phyloP scores from a whole-genome alignment of 2,797 vertebrate genomes.

The Xenops minutus region DNA sequence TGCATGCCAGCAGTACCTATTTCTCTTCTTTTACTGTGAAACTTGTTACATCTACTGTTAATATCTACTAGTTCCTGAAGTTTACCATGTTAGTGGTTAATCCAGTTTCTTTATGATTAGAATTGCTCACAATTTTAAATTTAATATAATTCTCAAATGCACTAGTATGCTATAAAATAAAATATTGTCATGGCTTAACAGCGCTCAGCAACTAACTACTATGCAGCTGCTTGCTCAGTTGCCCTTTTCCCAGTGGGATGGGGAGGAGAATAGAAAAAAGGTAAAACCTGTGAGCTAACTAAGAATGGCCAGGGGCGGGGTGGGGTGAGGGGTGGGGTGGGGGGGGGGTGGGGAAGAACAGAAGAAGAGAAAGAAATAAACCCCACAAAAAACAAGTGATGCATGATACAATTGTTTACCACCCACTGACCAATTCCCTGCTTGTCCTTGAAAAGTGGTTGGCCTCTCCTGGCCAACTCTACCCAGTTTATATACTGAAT shows the following conservation, averaged over 20 bases:
- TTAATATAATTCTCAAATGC: background rate
- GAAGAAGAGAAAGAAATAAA: background rate
- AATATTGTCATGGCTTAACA: background rate
- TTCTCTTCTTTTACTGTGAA: background rate
- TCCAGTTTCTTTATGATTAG: background rate
- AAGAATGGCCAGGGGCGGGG: background rate
- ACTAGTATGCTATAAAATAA: background rate
- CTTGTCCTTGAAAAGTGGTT: background rate
- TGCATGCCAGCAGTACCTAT: background rate
- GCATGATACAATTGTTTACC: background rate
- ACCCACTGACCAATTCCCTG: background rate
- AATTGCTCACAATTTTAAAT: background rate
- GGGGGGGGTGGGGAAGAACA: background rate
- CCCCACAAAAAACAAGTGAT: background rate
- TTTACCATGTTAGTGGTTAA: background rate
- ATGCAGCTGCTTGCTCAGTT: accelerated
- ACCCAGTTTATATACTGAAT: background rate
- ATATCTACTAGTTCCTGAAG: background rate
- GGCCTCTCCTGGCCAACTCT: background rate
- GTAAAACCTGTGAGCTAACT: background rate
- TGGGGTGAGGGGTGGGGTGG: no score
- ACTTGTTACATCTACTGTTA: background rate
- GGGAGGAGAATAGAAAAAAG: background rate
- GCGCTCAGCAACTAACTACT: background rate
- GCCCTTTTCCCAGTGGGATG: background rate